Evolutionary conservation across 2,113 vertebrate genomes (phyloP).

Genomic region (Nerophis ophidion): DNA sequence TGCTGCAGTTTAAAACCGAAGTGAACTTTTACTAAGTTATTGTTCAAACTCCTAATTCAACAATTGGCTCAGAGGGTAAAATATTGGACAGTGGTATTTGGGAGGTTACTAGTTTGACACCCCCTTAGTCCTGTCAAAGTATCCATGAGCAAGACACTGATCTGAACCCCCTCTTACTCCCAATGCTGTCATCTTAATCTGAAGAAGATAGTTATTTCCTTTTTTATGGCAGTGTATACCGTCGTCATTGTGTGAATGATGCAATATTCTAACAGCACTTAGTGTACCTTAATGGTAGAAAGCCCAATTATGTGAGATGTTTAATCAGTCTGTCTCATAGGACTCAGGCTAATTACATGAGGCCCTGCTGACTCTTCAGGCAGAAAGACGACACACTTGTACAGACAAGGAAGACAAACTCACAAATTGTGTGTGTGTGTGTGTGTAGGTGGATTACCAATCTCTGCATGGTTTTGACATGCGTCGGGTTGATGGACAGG

Average conservation of each 20-base stretch:
- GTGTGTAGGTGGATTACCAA: slow-evolving; percentile 75
- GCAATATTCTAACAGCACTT: neutral
- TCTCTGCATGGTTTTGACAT: slow-evolving; percentile 98
- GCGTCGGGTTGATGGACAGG: slow-evolving; percentile 95
- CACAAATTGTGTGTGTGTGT: neutral
- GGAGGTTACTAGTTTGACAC: neutral
- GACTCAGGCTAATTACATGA: slow-evolving; percentile 17
- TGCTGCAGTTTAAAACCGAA: too few relatives aligned
- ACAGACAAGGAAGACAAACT: neutral
- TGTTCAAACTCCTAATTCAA: too few relatives aligned
- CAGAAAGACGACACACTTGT: neutral
- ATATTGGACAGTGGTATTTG: neutral
- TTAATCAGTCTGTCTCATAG: slow-evolving; percentile 8
- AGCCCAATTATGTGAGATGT: neutral
- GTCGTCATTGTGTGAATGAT: neutral
- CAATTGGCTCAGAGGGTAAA: neutral
- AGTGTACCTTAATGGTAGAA: neutral
- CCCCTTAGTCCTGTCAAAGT: neutral
- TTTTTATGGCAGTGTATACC: neutral
- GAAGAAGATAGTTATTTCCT: neutral
- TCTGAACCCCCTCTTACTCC: neutral
- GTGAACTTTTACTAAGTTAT: too few relatives aligned
- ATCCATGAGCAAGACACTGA: neutral
- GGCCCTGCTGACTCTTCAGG: slow-evolving; percentile 4
- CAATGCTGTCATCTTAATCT: neutral